phyloP scores from a whole-genome alignment of 1,140 invertebrate species.

The Lepidurus arcticus region DNA sequence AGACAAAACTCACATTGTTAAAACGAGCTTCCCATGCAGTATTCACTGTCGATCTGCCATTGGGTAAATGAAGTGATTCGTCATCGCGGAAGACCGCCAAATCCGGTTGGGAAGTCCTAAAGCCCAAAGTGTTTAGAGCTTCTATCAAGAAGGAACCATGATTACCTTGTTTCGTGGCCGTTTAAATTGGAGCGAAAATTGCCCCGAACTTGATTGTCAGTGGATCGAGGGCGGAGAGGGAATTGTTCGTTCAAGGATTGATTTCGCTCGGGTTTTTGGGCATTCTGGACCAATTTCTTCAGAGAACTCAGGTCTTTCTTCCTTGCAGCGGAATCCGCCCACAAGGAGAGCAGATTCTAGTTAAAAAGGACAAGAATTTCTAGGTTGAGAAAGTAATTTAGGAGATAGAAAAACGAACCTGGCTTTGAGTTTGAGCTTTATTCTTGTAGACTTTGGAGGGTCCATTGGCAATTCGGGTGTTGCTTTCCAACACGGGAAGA shows the following conservation, averaged over 20 bases:
- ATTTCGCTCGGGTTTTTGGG: background rate
- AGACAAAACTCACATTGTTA: background rate
- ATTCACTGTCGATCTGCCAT: background rate
- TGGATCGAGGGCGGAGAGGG: background rate
- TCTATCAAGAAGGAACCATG: background rate
- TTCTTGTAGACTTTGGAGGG: background rate
- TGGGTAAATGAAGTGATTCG: background rate
- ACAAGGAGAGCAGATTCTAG: background rate
- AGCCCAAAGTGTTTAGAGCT: background rate
- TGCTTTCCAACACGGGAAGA: background rate
- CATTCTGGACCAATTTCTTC: background rate
- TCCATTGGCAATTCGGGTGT: constrained; percentile 6
- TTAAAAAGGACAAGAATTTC: background rate
- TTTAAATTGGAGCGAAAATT: background rate
- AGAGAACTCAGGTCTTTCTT: background rate
- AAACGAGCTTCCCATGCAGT: background rate
- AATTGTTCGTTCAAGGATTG: background rate
- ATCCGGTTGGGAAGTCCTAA: background rate
- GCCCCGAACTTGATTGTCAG: background rate
- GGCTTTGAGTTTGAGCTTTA: background rate
- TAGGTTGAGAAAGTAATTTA: background rate
- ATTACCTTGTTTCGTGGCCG: background rate
- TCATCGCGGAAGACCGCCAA: background rate
- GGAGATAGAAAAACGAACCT: background rate
- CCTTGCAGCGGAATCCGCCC: background rate